phyloP scores from a whole-genome alignment of 2,113 vertebrate species.

The Crotalus tigris region DNA sequence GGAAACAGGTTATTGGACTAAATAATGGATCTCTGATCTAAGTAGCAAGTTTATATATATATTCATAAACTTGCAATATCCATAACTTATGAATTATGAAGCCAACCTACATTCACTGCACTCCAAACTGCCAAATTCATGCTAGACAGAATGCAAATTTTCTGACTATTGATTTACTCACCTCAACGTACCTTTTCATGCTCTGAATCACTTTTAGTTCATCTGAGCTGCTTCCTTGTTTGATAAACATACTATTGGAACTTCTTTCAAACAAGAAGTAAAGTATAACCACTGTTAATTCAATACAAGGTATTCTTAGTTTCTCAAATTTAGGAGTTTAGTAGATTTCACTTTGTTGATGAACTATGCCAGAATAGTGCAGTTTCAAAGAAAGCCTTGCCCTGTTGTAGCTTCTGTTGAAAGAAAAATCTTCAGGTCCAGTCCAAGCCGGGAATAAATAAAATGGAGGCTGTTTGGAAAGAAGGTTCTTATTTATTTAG shows the following conservation, averaged over 20 bases:
- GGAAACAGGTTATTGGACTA: background rate
- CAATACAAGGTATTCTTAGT: background rate
- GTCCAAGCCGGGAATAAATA: too few relatives aligned
- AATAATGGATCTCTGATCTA: background rate
- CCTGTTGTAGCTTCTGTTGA: background rate
- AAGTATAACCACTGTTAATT: background rate
- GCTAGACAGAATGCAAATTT: background rate
- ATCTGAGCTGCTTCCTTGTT: background rate
- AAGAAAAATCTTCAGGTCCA: too few relatives aligned
- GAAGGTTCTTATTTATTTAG: too few relatives aligned
- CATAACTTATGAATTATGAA: background rate
- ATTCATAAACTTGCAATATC: background rate
- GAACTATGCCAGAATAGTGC: background rate
- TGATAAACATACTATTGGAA: background rate
- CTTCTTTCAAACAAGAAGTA: background rate
- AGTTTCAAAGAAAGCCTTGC: background rate
- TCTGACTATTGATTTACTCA: background rate
- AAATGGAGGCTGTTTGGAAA: too few relatives aligned
- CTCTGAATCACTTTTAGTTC: background rate
- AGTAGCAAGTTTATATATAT: background rate
- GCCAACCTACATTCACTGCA: background rate
- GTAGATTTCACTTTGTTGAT: background rate
- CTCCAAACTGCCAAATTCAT: background rate
- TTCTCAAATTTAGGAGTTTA: background rate
- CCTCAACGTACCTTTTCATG: background rate